phyloP scores from a whole-genome alignment of 92 coral and sea anemone species.

The Bergia puertoricense region DNA sequence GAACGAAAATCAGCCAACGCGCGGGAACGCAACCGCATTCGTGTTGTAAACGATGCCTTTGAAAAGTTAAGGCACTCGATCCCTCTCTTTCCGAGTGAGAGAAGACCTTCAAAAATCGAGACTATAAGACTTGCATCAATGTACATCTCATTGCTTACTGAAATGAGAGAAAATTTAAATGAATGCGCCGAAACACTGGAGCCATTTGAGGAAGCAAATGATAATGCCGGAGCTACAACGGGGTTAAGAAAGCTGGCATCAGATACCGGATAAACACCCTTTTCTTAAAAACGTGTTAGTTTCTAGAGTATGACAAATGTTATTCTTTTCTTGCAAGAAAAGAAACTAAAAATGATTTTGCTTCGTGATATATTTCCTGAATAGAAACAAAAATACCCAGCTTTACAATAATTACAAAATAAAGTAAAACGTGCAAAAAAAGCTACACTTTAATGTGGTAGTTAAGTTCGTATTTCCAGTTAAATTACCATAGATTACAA shows the following conservation, averaged over 20 bases:
- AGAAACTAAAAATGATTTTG: not conserved
- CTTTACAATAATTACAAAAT: not conserved
- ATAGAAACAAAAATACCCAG: too few relatives aligned
- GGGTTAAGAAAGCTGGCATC: not conserved
- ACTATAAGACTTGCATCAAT: slow-evolving; percentile 64
- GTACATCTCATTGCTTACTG: slow-evolving; percentile 64
- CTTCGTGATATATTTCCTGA: not conserved
- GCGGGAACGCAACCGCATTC: slow-evolving; percentile 67
- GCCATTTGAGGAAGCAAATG: not conserved
- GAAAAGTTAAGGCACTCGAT: slow-evolving; percentile 63
- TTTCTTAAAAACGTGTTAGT: not conserved
- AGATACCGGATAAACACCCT: not conserved
- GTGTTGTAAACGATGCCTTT: slow-evolving; percentile 61
- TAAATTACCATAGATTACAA: not conserved
- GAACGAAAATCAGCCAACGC: slow-evolving; percentile 76
- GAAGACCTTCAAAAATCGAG: slow-evolving; percentile 70
- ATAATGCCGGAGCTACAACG: not conserved
- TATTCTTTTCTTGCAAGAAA: not conserved
- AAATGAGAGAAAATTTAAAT: slow-evolving; percentile 50
- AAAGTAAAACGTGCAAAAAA: too few relatives aligned
- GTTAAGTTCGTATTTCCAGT: not conserved
- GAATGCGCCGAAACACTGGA: not conserved
- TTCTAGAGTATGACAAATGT: not conserved
- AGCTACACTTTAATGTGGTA: not conserved
- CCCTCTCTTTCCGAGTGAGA: slow-evolving; percentile 65